Evolutionary conservation across 1,140 invertebrate genomes (phyloP), one percentile per base, ranked within the genome.

Genomic region (Polypedilum pembai): DNA sequence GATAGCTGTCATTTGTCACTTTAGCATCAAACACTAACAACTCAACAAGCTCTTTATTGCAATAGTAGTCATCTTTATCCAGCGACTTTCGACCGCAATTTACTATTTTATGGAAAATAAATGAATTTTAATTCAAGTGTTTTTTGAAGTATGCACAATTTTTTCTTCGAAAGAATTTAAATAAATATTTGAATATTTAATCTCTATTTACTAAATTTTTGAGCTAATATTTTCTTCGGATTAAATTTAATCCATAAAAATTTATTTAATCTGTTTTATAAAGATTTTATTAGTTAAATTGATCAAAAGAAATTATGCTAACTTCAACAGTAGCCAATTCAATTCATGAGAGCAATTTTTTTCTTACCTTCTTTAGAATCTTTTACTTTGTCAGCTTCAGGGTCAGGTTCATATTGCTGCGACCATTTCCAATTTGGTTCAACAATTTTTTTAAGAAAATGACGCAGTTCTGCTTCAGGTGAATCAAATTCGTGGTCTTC

Each of bases 21-120:
- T 90, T 92, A 0, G 94, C 94, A 80, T 96, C 94, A 79, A 95
- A 95, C 5, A 95, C 88, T 17, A 96, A 81, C 75, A 93, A 85
- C 76, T 95, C 89, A 73, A 96, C 89, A 40, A 96, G 82, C 78
- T 95, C 91, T 79, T 90, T 89, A 78, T 95, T 95, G 79, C 91
- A 94, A 73, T 92, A 93, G 77, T 92, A 92, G 77, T 90, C 89
- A 75, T 92, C 86, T 75, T 88, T 86, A 0, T 85, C 84, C 0
- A 90, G 81, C 0, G 85, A 86, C 65, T 86, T 87, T 56, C 86
- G 83, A 1, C 87, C 86, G 75, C 91, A 92, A 75, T 89, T 85
- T 21, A 84, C 86, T 86, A 80, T 41, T 0, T 66, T 63, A 74
- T 7, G 0, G 40, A 73, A 15, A 3, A 33, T 33, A 33, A 33